These are phyloP conservation scores for Distichodus sexfasciatus DNA, from an alignment of 2,797 vertebrate genomes.

Conservation along the genomic window DNA sequence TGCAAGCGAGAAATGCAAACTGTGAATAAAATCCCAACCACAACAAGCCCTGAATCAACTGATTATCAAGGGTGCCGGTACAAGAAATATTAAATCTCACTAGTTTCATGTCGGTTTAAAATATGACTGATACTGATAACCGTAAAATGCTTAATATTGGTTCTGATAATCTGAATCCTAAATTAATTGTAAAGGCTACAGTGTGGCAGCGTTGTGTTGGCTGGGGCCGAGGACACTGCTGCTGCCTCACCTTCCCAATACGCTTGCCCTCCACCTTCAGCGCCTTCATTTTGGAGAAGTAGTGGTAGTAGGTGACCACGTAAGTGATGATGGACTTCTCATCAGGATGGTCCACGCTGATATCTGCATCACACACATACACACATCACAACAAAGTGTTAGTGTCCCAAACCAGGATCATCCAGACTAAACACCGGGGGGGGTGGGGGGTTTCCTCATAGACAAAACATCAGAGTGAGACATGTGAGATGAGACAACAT, in stretches of 20 bases:
- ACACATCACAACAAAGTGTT: neutral
- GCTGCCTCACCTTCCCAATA: constrained; percentile 94
- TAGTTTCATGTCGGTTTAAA: too few species aligned
- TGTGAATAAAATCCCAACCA: too few species aligned
- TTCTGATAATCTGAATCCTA: too few species aligned
- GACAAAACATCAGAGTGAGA: neutral
- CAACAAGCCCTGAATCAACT: too few species aligned
- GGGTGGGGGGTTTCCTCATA: neutral
- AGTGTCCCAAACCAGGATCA: neutral
- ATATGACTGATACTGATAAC: too few species aligned
- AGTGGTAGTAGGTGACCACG: constrained; percentile 96
- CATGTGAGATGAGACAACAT: neutral
- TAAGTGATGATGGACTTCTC: constrained; percentile 98
- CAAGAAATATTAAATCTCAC: too few species aligned
- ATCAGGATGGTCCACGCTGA: constrained; percentile 95
- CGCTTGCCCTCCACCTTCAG: constrained; percentile 95
- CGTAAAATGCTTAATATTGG: too few species aligned
- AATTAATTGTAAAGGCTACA: too few species aligned
- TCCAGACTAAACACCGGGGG: neutral
- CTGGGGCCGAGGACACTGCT: too few species aligned
- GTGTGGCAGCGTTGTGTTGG: too few species aligned
- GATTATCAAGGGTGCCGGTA: too few species aligned
- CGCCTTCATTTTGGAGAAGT: constrained; percentile 98
- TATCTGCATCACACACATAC: constrained; percentile 73
- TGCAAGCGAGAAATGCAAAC: constrained; percentile 39